Percentiles rank a stretch among this genome's conserved stretches.
Conservation (phyloP, 2,797 vertebrate species). For the Syngnathus rostellatus region DNA sequence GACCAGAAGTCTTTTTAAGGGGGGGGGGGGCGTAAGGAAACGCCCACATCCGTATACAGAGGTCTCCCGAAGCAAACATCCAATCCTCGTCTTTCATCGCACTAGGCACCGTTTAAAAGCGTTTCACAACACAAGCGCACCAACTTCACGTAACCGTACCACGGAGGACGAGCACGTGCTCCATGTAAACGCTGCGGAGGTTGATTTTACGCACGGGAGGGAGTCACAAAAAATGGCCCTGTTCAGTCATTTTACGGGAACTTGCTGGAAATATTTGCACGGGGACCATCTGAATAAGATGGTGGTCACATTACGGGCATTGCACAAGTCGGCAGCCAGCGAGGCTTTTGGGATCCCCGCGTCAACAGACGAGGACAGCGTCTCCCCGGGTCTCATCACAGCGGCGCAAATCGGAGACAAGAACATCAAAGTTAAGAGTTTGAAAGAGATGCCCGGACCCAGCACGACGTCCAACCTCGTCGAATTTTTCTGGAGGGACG, state of each 20-base stretch:
- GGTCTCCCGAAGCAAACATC: constrained; percentile 30
- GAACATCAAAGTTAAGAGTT: constrained; percentile 51
- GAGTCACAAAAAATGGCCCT: constrained; percentile 60
- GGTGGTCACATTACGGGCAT: constrained; percentile 32
- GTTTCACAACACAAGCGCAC: constrained; percentile 10
- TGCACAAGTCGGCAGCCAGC: constrained; percentile 56
- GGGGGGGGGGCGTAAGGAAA: constrained; percentile 9
- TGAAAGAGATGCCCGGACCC: constrained; percentile 87
- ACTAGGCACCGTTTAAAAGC: constrained; percentile 37
- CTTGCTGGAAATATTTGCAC: constrained; percentile 34
- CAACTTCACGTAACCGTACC: constrained; percentile 4
- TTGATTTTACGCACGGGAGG: not conserved
- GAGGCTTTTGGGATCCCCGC: constrained; percentile 48
- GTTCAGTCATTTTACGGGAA: constrained; percentile 43
- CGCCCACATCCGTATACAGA: constrained; percentile 46
- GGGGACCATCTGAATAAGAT: constrained; percentile 31
- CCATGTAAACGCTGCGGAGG: not conserved
- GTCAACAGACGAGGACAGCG: constrained; percentile 23
- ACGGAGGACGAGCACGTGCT: constrained; percentile 18
- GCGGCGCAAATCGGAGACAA: constrained; percentile 19
- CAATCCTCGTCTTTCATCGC: constrained; percentile 45
- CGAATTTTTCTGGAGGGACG: constrained; percentile 86
- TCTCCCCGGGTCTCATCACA: constrained; percentile 27
- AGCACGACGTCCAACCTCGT: constrained; percentile 73
- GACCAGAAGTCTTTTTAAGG: constrained; percentile 17